These are phyloP conservation scores for Apotomis turbidana DNA, from an alignment of 2,888 invertebrate species.

Conservation along the genomic window DNA sequence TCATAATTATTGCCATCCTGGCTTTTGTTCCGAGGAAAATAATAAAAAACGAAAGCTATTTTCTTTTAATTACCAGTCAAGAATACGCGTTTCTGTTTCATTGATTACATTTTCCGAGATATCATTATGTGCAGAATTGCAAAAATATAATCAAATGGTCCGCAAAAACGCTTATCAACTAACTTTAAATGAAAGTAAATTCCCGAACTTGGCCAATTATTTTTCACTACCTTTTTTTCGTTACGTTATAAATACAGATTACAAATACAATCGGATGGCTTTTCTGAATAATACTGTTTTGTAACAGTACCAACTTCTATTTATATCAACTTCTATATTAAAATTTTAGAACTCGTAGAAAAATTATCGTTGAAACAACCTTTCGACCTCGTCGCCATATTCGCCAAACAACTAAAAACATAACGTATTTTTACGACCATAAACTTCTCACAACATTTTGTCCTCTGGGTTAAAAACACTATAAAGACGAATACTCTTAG, in stretches of 20 bases:
- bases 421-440: not conserved
- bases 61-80: not conserved
- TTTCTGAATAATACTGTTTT: not conserved
- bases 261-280: not conserved
- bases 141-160: too few relatives aligned
- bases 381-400: not conserved
- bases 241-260: not conserved
- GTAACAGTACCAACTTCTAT: too few relatives aligned
- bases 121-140: too few relatives aligned
- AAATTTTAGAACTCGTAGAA: too few relatives aligned
- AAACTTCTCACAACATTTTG: not conserved
- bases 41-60: not conserved
- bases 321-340: too few relatives aligned
- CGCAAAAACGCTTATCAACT: too few relatives aligned
- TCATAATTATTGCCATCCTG: not conserved
- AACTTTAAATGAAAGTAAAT: not conserved
- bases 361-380: not conserved
- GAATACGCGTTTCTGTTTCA: too few relatives aligned
- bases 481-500: not conserved
- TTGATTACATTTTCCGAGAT: too few relatives aligned
- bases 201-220: not conserved
- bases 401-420: not conserved
- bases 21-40: not conserved
- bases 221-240: not conserved
- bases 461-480: conserved; percentile 8